Evolutionary conservation across 2,888 invertebrate species (phyloP).

Genomic region (Neoscelio sp.): DNA sequence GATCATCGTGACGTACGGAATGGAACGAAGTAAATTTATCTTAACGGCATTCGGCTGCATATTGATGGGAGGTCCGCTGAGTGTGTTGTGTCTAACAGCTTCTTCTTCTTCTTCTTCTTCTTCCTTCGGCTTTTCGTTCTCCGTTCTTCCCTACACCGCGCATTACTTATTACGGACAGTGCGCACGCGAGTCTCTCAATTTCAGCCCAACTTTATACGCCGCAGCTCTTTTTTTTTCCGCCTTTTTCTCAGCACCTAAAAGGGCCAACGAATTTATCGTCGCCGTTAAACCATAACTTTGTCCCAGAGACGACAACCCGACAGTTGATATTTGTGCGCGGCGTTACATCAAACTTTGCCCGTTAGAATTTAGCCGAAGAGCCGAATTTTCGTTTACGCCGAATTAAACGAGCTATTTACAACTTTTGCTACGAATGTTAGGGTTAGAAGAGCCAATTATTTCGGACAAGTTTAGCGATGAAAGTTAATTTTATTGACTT

Average conservation of each 20-base stretch:
- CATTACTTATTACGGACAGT: constrained; percentile 48
- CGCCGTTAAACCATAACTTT: constrained; percentile 51
- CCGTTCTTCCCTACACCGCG: constrained; percentile 18
- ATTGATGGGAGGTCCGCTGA: constrained; percentile 82
- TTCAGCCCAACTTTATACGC: constrained; percentile 48
- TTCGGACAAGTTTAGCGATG: no score
- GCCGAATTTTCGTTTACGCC: constrained; percentile 21
- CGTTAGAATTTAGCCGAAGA: no score
- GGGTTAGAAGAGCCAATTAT: constrained; percentile 5
- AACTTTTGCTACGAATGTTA: constrained; percentile 2
- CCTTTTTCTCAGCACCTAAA: constrained; percentile 36
- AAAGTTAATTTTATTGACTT: no score
- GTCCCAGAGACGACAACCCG: constrained; percentile 9
- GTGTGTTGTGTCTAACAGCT: constrained; percentile 82
- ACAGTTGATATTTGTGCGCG: constrained; percentile 11
- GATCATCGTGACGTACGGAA: constrained; percentile 72
- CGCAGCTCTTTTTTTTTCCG: constrained; percentile 23
- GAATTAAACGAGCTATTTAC: constrained; percentile 40
- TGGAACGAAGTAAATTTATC: constrained; percentile 81
- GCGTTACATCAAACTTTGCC: constrained; percentile 20
- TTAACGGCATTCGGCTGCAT: constrained; percentile 80
- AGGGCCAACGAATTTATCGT: constrained; percentile 53
- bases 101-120: constrained; percentile 58
- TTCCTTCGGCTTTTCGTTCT: neutral
- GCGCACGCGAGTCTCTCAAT: constrained; percentile 57